Conservation (phyloP, 2,113 vertebrate species). For the Corapipo altera region DNA sequence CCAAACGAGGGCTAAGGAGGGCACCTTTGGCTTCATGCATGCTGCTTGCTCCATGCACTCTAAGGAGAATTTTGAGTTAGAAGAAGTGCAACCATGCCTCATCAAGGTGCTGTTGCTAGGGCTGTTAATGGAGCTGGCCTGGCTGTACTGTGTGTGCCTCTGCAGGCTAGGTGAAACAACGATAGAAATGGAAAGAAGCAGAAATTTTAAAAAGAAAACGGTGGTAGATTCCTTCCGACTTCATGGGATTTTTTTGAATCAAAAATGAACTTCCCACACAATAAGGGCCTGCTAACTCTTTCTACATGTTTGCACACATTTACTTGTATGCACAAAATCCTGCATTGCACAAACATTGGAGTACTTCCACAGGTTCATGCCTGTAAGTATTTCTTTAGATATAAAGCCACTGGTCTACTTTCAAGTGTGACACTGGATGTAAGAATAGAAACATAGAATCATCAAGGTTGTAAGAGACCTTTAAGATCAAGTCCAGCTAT, state of each 20-base stretch:
- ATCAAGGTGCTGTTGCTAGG: background rate
- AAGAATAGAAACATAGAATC: background rate
- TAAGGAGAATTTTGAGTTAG: background rate
- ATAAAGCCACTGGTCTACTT: background rate
- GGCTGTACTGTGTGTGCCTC: background rate
- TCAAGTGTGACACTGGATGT: background rate
- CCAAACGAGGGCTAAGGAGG: background rate
- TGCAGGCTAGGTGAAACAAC: fast-evolving
- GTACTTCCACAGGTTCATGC: background rate
- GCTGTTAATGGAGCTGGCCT: background rate
- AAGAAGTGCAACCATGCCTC: background rate
- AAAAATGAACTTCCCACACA: background rate
- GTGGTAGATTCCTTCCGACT: background rate
- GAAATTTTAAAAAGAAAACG: background rate
- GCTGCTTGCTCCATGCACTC: background rate
- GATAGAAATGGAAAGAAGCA: background rate
- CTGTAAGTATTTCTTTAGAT: background rate
- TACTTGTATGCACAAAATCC: background rate
- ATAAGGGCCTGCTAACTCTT: background rate
- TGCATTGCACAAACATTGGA: background rate
- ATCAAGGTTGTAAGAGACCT: background rate
- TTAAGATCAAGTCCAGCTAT: background rate
- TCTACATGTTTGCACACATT: background rate
- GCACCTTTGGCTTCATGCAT: background rate
- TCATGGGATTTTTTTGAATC: background rate